These are phyloP conservation scores for Drosophila tani DNA, from an alignment of 1,140 invertebrate genomes.

Conservation along the genomic window DNA sequence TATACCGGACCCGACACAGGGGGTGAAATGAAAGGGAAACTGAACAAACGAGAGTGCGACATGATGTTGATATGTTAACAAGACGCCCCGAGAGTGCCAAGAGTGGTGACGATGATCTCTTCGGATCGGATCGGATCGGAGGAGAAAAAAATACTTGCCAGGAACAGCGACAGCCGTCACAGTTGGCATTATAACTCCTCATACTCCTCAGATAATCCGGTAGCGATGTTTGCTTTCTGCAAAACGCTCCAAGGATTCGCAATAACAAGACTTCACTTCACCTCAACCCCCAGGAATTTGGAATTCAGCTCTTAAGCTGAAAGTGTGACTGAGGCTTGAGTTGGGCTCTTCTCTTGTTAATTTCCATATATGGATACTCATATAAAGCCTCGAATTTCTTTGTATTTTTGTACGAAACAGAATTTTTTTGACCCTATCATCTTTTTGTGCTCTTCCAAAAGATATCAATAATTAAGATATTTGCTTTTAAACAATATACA, in stretches of 20 bases:
- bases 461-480: neutral
- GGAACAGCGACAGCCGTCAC: constrained; percentile 55
- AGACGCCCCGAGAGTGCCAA: constrained; percentile 78
- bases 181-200: constrained; percentile 66
- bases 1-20: constrained; percentile 10
- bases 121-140: constrained; percentile 32
- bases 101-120: constrained; percentile 61
- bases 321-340: constrained; percentile 39
- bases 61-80: constrained; percentile 84
- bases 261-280: constrained; percentile 43
- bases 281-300: constrained; percentile 2
- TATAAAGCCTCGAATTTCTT: constrained; percentile 8
- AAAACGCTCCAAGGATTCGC: constrained; percentile 60
- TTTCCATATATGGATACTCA: constrained; percentile 46
- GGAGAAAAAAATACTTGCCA: constrained; percentile 2
- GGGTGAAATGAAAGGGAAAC: constrained; percentile 39
- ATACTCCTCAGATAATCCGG: constrained; percentile 65
- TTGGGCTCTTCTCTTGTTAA: constrained; percentile 32
- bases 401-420: constrained; percentile 1
- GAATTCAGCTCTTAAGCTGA: constrained; percentile 10
- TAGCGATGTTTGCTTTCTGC: constrained; percentile 79
- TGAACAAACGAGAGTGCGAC: constrained; percentile 70
- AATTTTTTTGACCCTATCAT: constrained; percentile 34
- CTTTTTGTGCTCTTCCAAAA: neutral
- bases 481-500: neutral